Conservation (phyloP, 2,797 vertebrate genomes). For the Leptatherina wallacei region DNA sequence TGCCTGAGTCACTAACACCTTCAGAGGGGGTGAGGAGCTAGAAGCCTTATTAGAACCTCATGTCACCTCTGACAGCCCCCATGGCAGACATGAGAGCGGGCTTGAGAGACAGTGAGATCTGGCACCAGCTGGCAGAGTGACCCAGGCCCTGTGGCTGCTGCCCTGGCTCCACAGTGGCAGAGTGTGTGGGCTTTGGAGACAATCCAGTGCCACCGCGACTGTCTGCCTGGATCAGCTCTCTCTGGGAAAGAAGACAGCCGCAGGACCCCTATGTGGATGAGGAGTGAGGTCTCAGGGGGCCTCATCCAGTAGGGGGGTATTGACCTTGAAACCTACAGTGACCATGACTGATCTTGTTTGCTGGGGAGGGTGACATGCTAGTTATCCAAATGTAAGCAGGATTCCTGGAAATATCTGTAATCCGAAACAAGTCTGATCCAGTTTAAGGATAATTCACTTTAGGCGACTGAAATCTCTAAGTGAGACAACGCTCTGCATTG, state of each 20-base stretch:
- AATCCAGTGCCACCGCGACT: constrained; percentile 74
- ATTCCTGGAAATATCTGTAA: constrained; percentile 38
- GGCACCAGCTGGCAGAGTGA: constrained; percentile 84
- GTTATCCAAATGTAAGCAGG: constrained; percentile 32
- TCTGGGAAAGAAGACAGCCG: constrained; percentile 68
- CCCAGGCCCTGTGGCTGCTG: constrained; percentile 78
- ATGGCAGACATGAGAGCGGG: constrained; percentile 69
- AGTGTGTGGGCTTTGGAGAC: constrained; percentile 73
- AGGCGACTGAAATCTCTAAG: constrained; percentile 7
- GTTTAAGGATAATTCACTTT: constrained; percentile 6
- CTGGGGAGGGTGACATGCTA: constrained; percentile 39
- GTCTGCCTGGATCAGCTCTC: constrained; percentile 81
- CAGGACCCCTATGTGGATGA: constrained; percentile 70
- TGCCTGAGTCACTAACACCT: constrained; percentile 73
- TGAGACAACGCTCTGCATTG: not conserved
- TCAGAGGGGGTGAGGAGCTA: constrained; percentile 68
- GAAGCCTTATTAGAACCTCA: constrained; percentile 73
- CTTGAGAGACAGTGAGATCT: constrained; percentile 70
- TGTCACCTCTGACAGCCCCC: constrained; percentile 75
- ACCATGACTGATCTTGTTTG: constrained; percentile 51
- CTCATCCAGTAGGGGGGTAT: constrained; percentile 53
- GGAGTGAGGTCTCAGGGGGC: constrained; percentile 50
- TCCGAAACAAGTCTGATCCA: constrained; percentile 16
- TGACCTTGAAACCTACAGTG: constrained; percentile 77
- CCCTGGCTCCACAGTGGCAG: constrained; percentile 68